These are phyloP conservation scores for Cheirogaleus major DNA, from an alignment of 2,797 vertebrate species.

Conservation along the genomic window DNA sequence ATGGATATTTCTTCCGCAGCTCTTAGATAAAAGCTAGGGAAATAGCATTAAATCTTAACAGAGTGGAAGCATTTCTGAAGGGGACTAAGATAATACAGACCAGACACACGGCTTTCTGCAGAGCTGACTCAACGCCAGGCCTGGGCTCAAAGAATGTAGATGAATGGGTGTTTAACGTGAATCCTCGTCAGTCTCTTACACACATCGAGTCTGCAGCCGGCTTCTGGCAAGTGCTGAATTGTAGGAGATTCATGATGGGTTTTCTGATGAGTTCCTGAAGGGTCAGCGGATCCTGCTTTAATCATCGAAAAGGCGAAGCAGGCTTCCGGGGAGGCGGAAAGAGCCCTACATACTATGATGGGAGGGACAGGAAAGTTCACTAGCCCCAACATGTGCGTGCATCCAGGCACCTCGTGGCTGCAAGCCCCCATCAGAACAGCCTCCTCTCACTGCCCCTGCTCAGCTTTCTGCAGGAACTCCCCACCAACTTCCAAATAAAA, in stretches of 20 bases:
- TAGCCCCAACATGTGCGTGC: background rate
- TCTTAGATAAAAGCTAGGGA: slow-evolving; percentile 74
- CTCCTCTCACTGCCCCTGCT: background rate
- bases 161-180: slow-evolving; percentile 71
- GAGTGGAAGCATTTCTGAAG: slow-evolving; percentile 67
- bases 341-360: background rate
- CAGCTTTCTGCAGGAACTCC: background rate
- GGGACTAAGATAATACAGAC: slow-evolving; percentile 64
- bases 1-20: slow-evolving; percentile 47
- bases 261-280: slow-evolving; percentile 63
- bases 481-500: slow-evolving; percentile 63
- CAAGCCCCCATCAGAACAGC: too few relatives aligned
- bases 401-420: background rate
- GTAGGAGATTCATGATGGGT: slow-evolving; percentile 58
- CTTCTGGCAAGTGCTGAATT: slow-evolving; percentile 66
- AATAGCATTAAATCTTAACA: slow-evolving; percentile 75
- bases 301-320: slow-evolving; percentile 58
- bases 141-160: slow-evolving; percentile 65
- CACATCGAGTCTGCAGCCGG: slow-evolving; percentile 68
- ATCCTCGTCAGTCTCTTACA: slow-evolving; percentile 51
- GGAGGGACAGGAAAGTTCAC: background rate
- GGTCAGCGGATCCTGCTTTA: slow-evolving; percentile 53
- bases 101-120: slow-evolving; percentile 71
- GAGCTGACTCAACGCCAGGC: slow-evolving; percentile 47
- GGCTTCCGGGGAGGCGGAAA: slow-evolving; percentile 1